Evolutionary conservation across 2,113 vertebrate species (phyloP).

Genomic region (Andinoacara biseriatus): DNA sequence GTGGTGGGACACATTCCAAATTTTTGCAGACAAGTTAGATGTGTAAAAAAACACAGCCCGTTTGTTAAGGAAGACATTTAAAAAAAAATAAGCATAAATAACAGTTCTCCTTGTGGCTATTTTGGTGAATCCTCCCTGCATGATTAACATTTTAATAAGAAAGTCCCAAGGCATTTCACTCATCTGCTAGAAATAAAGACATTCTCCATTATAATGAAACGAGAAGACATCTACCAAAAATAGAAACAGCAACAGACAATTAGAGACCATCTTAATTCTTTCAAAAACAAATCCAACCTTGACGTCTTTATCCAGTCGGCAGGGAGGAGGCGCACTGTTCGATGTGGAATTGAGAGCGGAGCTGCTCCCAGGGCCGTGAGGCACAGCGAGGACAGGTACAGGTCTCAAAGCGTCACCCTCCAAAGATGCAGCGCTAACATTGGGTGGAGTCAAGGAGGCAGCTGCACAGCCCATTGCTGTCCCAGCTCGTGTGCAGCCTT

Average conservation of each 20-base stretch:
- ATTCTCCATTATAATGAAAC: neutral
- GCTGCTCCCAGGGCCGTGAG: conserved; percentile 50
- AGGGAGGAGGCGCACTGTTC: conserved; percentile 71
- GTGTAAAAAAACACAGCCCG: neutral
- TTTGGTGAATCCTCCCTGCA: neutral
- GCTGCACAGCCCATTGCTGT: conserved; percentile 85
- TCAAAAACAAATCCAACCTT: conserved; percentile 80
- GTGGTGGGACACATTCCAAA: neutral
- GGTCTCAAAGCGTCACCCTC: conserved; percentile 85
- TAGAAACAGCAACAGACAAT: neutral
- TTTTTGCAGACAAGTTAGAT: neutral
- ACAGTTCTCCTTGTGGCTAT: neutral
- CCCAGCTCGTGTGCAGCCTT: conserved; percentile 75
- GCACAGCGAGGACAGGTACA: conserved; percentile 69
- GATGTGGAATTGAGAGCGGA: conserved; percentile 76
- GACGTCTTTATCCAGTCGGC: conserved; percentile 89
- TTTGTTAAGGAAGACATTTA: neutral
- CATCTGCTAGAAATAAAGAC: neutral
- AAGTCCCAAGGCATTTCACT: neutral
- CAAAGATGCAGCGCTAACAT: conserved; percentile 80
- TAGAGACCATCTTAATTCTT: neutral
- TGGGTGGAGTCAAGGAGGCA: conserved; percentile 84
- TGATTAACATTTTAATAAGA: neutral
- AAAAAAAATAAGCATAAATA: neutral
- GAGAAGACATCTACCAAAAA: neutral